Base-by-base conservation (phyloP, 2,113 vertebrate genomes). In the Triplophysa dalaica region DNA sequence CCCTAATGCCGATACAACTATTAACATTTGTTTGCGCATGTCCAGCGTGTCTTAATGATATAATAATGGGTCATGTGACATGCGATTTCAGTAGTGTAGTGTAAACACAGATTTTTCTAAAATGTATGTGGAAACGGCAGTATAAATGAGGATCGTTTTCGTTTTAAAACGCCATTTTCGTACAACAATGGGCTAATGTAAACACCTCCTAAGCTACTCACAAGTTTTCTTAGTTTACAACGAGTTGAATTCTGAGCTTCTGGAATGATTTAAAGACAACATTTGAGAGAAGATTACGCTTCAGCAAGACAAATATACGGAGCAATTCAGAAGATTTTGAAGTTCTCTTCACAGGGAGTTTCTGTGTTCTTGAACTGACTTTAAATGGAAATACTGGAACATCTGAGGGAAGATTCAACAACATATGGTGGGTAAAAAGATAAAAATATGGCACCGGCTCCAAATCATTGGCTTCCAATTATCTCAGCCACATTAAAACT, bases 301-400 rank as follows among this genome's bases (percentile, higher is more conserved):
- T 8, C 24, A 24, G 24, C 8, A 54, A 48, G 13, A 50, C 10
- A 69, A 69, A 68, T 16, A 70, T 48, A 52, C 22, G 54, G 5
- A 33, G 19, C 1, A 6, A 16, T 72, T 38, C 26, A 38, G 21
- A 72, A 72, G 17, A 38, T 56, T 58, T n/a, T 66, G 9, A 66
- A 66, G 64, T 14, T 21, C 10, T 43, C 19, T 21, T 43, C 33
- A 21, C n/a, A 58, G 16, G 11, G 29, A 38, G 12, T 14, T 21
- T 72, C n/a, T 60, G 54, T 73, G 33, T 61, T 73, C 29, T 60
- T 9, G 29, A 7, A 24, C 29, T 60, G 70, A 73, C 16, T 73
- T 58, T 43, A 73, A 61, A 8, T 3, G 41, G 8, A 43, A 73
- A 73, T 0, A 60, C 16, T 68, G 41, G 41, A 48, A 45, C n/a